phyloP scores from a whole-genome alignment of 2,113 vertebrate genomes.

The Ophiodon elongatus region DNA sequence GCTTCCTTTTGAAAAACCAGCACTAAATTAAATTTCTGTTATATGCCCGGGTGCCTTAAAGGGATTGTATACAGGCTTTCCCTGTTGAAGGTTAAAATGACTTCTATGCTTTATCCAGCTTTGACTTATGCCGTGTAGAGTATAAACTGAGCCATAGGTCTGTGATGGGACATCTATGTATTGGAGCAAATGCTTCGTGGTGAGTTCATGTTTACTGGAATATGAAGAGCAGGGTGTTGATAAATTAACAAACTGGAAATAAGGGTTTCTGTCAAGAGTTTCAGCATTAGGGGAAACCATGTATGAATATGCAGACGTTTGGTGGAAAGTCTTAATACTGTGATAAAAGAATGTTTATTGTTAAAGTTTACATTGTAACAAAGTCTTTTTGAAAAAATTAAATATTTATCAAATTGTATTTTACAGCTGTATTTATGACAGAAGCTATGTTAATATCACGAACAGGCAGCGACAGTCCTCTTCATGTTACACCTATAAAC shows the following conservation, averaged over 20 bases:
- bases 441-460: not conserved
- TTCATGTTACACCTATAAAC: not conserved
- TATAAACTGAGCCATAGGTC: slow-evolving; percentile 25
- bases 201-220: slow-evolving; percentile 35
- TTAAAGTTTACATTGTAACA: slow-evolving; percentile 61
- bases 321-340: slow-evolving; percentile 42
- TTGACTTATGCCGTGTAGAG: not conserved
- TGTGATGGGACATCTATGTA: not conserved
- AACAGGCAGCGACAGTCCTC: not conserved
- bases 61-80: not conserved
- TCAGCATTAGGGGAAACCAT: not conserved
- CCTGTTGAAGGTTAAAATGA: not conserved
- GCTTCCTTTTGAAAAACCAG: not conserved
- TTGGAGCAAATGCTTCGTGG: slow-evolving; percentile 14
- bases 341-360: slow-evolving; percentile 53
- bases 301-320: slow-evolving; percentile 17
- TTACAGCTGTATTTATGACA: slow-evolving; percentile 14
- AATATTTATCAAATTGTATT: slow-evolving; percentile 60
- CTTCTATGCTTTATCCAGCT: slow-evolving; percentile 15
- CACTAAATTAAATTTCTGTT: slow-evolving; percentile 18
- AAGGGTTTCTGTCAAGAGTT: slow-evolving; percentile 10
- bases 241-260: not conserved
- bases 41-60: slow-evolving; percentile 45
- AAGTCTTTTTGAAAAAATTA: slow-evolving; percentile 52
- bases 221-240: slow-evolving; percentile 4